Base-by-base conservation (phyloP, 1,140 invertebrate species). In the Anoplolepis gracilipes region DNA sequence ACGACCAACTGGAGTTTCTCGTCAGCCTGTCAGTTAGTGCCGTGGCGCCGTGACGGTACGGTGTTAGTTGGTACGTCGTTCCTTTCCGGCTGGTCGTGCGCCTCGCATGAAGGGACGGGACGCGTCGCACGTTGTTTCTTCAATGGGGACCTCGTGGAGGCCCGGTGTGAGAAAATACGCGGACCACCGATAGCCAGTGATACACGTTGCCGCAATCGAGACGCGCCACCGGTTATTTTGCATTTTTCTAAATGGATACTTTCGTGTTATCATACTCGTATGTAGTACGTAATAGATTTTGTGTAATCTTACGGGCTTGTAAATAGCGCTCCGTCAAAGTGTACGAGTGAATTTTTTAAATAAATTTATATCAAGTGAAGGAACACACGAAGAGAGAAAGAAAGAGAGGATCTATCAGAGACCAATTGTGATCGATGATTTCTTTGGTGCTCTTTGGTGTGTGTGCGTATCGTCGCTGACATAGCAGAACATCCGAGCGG, bases 1-100 rank as follows among this genome's bases (percentile, higher is more conserved):
- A 85, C 89, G 90, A 87, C 84, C 90, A 84, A 89, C 70, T 85
- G 61, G 85, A 85, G 86, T 69, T 77, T 90, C 86, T 87, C 91
- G 86, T 84, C 91, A 85, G 87, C 61, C 86, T 90, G 91, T 93
- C 93, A 94, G 94, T 94, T 91, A 92, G 91, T 94, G 93, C 92
- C 93, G 94, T 91, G 92, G 92, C 93, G 93, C 92, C 93, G 92
- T 91, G 87, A 92, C 87, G 90, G 89, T 90, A 91, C 84, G 91
- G 91, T 91, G 76, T 86, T 84, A 59, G 39, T 67, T 75, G 87
- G 13, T 88, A 69, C 53, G 64, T 88, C 36, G 87, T 88, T 82
- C 53, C 65, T 81, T 25, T 72, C 6, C 49, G 84, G 72, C 8
- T 36, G 49, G 10, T 76, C 62, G 36, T 67, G 70, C 42, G 36